Conservation (phyloP, 2,113 vertebrate species). For the Sebastes fasciatus region DNA sequence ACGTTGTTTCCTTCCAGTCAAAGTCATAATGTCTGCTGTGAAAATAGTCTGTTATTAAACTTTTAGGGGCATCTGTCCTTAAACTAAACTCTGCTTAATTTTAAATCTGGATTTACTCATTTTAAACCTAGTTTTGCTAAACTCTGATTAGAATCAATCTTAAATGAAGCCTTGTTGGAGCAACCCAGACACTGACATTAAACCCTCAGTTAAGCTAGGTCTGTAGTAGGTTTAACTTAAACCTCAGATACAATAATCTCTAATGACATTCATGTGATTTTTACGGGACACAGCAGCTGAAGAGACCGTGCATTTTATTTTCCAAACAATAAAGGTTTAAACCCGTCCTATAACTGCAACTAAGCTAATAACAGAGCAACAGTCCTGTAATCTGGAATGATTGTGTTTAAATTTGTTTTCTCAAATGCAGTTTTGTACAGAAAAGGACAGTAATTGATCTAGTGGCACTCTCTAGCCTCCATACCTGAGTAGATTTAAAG, state of each 20-base stretch:
- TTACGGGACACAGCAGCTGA: neutral
- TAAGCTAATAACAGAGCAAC: neutral
- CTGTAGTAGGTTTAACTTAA: neutral
- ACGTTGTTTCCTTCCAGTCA: too few relatives aligned
- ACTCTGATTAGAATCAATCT: neutral
- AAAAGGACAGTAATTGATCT: neutral
- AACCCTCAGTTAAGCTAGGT: neutral
- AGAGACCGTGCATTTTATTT: neutral
- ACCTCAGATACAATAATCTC: neutral
- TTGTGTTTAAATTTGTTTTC: neutral
- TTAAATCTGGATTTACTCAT: too few relatives aligned
- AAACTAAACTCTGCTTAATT: too few relatives aligned
- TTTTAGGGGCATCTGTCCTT: neutral
- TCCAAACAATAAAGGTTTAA: neutral
- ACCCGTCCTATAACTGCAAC: neutral
- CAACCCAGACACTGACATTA: neutral
- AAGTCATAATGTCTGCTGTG: too few relatives aligned
- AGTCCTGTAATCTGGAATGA: neutral
- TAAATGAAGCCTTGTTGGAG: neutral
- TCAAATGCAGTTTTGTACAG: neutral
- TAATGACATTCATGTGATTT: neutral
- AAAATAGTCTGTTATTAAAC: neutral
- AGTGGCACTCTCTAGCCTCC: neutral
- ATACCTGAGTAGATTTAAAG: neutral
- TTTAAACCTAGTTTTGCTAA: neutral